phyloP scores from a whole-genome alignment of 2,888 invertebrate species.

The Dryadula phaetusa region DNA sequence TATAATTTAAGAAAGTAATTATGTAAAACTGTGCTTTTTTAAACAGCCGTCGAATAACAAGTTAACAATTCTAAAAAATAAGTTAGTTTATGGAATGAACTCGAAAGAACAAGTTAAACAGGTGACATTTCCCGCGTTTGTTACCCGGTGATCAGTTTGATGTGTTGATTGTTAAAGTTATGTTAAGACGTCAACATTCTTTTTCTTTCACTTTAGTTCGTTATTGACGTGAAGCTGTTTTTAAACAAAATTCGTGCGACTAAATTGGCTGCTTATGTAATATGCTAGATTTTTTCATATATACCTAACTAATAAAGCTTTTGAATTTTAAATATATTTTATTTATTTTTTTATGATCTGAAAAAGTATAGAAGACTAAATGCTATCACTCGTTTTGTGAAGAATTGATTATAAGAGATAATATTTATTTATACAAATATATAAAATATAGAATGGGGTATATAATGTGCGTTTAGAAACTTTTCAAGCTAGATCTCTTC shows the following conservation, averaged over 20 bases:
- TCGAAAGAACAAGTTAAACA: slow-evolving; percentile 28
- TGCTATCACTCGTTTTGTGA: no score
- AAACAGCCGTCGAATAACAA: slow-evolving; percentile 16
- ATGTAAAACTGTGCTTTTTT: not conserved
- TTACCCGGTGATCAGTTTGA: slow-evolving; percentile 11
- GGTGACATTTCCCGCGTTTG: slow-evolving; percentile 33
- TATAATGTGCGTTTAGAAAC: no score
- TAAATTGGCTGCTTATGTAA: not conserved
- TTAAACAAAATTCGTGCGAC: not conserved
- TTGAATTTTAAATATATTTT: no score
- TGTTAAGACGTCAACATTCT: not conserved
- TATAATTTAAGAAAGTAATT: slow-evolving; percentile 16
- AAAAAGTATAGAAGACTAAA: no score
- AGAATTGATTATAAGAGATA: no score
- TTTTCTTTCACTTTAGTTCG: not conserved
- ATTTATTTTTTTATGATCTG: no score
- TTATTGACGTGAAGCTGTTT: not conserved
- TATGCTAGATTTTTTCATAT: not conserved
- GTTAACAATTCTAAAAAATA: slow-evolving; percentile 18
- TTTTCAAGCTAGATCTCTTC: no score
- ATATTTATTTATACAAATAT: no score
- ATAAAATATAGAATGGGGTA: no score
- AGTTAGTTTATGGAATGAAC: slow-evolving; percentile 20
- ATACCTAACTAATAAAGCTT: no score
- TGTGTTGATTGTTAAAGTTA: slow-evolving; percentile 1